Evolutionary conservation across 2,888 invertebrate genomes (phyloP).

Genomic region (Platycheirus albimanus): DNA sequence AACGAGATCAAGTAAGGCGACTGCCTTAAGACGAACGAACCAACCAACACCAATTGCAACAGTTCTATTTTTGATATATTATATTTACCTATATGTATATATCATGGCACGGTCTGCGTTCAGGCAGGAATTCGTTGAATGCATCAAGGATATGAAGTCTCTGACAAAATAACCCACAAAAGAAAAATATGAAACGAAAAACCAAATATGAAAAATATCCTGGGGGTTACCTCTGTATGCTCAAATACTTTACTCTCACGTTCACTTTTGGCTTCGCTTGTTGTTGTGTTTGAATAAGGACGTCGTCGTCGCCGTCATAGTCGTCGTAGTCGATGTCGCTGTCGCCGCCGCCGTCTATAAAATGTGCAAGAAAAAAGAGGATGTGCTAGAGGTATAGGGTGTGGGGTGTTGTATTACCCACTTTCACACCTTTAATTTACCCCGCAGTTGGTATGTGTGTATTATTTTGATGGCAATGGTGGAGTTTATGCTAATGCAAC

Average conservation of each 20-base stretch:
- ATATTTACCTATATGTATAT: too few relatives aligned
- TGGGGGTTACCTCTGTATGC: conserved; percentile 33
- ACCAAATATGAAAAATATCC: conserved; percentile 70
- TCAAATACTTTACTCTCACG: conserved; percentile 33
- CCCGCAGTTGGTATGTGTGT: conserved; percentile 1
- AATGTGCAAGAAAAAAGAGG: background rate
- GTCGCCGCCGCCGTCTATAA: background rate
- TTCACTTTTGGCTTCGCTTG: conserved; percentile 39
- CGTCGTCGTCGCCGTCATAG: background rate
- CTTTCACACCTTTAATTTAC: conserved; percentile 21
- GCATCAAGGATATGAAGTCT: conserved; percentile 31
- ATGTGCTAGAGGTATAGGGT: background rate
- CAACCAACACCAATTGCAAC: conserved; percentile 11
- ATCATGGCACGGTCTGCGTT: too few relatives aligned
- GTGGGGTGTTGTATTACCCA: background rate
- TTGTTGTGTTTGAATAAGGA: conserved; percentile 38
- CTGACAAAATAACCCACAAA: conserved; percentile 4
- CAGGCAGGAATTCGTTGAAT: conserved; percentile 4
- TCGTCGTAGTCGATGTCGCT: background rate
- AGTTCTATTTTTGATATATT: background rate
- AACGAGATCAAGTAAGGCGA: conserved; percentile 53
- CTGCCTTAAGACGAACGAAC: conserved; percentile 36
- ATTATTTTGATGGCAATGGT: conserved; percentile 60
- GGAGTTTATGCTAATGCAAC: conserved; percentile 73
- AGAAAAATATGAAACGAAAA: conserved; percentile 36